Percentiles rank a stretch among this genome's conserved stretches.
Conservation (phyloP, 2,888 invertebrate genomes). For the Drosophila paramelanica region DNA sequence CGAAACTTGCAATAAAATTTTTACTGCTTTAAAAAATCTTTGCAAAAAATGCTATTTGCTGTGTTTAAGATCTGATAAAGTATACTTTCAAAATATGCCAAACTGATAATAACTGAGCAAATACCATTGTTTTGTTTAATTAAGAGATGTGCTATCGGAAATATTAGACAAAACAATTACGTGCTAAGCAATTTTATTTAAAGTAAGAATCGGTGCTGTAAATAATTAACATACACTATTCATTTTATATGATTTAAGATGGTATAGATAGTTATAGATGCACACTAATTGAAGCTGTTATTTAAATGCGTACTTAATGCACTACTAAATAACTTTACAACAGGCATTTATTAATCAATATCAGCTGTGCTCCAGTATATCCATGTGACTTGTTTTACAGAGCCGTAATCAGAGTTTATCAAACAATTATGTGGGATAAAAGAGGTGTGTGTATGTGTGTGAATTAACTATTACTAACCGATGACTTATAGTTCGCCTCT, state of each 20-base stretch:
- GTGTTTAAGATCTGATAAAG: no score
- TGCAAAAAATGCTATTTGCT: no score
- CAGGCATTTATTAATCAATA: conserved; percentile 19
- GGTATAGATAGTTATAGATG: not conserved
- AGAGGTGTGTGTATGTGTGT: not conserved
- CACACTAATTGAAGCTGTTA: not conserved
- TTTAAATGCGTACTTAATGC: not conserved
- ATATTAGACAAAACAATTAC: no score
- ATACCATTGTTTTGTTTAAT: no score
- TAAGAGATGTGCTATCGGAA: no score
- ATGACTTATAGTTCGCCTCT: conserved; percentile 93
- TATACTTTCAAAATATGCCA: no score
- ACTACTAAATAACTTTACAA: not conserved
- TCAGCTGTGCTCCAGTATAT: conserved; percentile 16
- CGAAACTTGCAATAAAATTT: not conserved
- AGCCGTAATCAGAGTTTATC: not conserved
- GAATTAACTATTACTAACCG: conserved; percentile 86
- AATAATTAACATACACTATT: no score
- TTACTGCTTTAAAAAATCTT: not conserved
- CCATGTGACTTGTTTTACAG: conserved; percentile 19
- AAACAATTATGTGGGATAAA: not conserved
- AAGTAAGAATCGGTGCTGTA: no score
- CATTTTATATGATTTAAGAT: no score
- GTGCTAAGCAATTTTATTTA: no score
- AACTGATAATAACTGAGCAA: no score